A percentile compares a stretch with the other conserved stretches of the same genome.
phyloP scores from a whole-genome alignment of 2,113 vertebrate genomes.

The Eclectus roratus region DNA sequence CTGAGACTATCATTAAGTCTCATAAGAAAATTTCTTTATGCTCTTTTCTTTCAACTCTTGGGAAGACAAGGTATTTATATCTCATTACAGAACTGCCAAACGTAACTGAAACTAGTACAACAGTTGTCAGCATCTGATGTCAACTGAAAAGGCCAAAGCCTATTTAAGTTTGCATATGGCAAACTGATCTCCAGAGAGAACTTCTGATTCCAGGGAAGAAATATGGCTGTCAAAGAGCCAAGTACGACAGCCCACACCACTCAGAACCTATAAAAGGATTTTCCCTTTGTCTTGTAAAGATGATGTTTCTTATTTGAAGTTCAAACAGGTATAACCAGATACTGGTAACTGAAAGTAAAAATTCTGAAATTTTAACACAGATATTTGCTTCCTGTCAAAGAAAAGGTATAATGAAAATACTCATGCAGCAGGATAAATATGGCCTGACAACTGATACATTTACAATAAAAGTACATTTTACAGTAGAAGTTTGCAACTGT shows the following conservation, averaged over 20 bases:
- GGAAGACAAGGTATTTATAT: constrained; percentile 2
- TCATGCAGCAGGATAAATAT: background rate
- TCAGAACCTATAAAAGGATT: background rate
- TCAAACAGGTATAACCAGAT: background rate
- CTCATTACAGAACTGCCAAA: constrained; percentile 2
- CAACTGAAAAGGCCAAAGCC: constrained; percentile 43
- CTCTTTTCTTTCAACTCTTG: background rate
- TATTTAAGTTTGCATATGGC: constrained; percentile 46
- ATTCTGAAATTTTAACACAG: background rate
- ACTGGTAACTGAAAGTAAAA: background rate
- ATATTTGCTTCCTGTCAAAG: background rate
- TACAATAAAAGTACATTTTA: background rate
- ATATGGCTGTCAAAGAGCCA: constrained; percentile 40
- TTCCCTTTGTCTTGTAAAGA: background rate
- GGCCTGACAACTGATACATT: background rate
- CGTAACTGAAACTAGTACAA: constrained; percentile 20
- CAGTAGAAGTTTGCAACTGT: background rate
- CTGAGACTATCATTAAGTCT: background rate
- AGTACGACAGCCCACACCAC: background rate
- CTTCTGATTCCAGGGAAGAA: constrained; percentile 14
- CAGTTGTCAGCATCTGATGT: constrained; percentile 34
- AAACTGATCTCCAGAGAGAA: constrained; percentile 36
- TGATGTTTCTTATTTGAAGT: background rate
- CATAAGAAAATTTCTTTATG: background rate
- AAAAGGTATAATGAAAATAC: background rate